These are phyloP conservation scores for Harpagifer antarcticus DNA, from an alignment of 2,797 vertebrate species.

Conservation along the genomic window DNA sequence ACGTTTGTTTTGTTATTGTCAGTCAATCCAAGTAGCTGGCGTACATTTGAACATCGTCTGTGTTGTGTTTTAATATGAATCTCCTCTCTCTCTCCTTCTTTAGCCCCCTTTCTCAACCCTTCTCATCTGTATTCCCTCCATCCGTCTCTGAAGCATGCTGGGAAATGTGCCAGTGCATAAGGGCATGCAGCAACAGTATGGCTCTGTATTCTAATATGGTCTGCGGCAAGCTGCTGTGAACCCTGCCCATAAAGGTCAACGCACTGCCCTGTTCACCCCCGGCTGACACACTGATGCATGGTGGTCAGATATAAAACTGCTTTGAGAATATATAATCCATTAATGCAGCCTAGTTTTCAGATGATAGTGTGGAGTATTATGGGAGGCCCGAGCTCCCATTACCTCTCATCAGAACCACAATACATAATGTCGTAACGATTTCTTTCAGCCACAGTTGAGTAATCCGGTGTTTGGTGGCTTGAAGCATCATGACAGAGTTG, in stretches of 20 bases:
- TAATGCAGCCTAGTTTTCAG: slow-evolving; percentile 60
- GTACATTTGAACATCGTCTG: not conserved
- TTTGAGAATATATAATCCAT: slow-evolving; percentile 69
- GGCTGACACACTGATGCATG: slow-evolving; percentile 38
- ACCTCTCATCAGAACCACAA: slow-evolving; percentile 34
- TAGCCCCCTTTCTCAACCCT: slow-evolving; percentile 14
- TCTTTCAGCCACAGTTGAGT: slow-evolving; percentile 15
- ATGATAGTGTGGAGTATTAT: slow-evolving; percentile 24
- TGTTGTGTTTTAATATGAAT: slow-evolving; percentile 1
- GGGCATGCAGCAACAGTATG: slow-evolving; percentile 47
- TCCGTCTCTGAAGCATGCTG: slow-evolving; percentile 66
- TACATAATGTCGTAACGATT: slow-evolving; percentile 35
- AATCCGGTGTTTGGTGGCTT: slow-evolving; percentile 13
- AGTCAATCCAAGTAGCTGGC: not conserved
- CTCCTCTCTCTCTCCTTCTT: not conserved
- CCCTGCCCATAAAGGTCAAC: slow-evolving; percentile 67
- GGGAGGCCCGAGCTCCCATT: slow-evolving; percentile 39
- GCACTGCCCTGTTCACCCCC: slow-evolving; percentile 55
- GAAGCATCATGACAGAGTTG: not conserved
- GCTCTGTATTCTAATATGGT: slow-evolving; percentile 32
- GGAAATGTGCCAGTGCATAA: slow-evolving; percentile 64
- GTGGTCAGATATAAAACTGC: slow-evolving; percentile 38
- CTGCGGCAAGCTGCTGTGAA: slow-evolving; percentile 53
- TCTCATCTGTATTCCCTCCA: slow-evolving; percentile 3
- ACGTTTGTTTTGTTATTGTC: slow-evolving; percentile 20